These are phyloP conservation scores for Drosophila prostipennis DNA, from an alignment of 2,888 invertebrate genomes.

Conservation along the genomic window DNA sequence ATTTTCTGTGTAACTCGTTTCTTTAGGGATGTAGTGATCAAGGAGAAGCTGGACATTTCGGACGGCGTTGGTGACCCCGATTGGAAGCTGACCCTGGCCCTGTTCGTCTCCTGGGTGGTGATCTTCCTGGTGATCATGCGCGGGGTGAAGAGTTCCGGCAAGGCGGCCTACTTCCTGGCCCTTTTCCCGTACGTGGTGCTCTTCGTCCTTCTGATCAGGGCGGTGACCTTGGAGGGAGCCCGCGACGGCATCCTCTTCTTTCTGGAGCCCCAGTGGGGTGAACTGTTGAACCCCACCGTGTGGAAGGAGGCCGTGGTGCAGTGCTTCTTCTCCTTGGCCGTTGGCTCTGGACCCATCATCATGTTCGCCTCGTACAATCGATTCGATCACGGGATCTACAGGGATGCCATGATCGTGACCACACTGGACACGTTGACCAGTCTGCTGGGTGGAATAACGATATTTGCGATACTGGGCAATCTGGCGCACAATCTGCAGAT, in stretches of 20 bases:
- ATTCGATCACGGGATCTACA: constrained; percentile 89
- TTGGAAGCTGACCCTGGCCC: constrained; percentile 88
- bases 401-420: constrained; percentile 92
- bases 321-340: constrained; percentile 91
- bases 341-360: constrained; percentile 90
- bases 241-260: constrained; percentile 91
- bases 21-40: constrained; percentile 85
- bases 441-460: constrained; percentile 91
- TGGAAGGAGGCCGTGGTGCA: constrained; percentile 92
- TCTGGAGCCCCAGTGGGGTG: constrained; percentile 91
- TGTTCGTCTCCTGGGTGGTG: constrained; percentile 88
- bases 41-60: constrained; percentile 83
- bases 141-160: constrained; percentile 92
- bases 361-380: constrained; percentile 92
- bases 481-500: constrained; percentile 87
- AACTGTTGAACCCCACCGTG: constrained; percentile 89
- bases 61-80: constrained; percentile 86
- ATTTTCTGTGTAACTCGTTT: too few relatives aligned
- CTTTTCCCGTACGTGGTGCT: constrained; percentile 93
- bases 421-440: constrained; percentile 92
- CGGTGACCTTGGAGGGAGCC: constrained; percentile 89
- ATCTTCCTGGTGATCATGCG: constrained; percentile 89
- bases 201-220: constrained; percentile 89
- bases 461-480: constrained; percentile 92
- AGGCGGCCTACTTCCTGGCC: constrained; percentile 95